These are phyloP conservation scores for Dromius quadrimaculatus DNA, from an alignment of 2,888 invertebrate genomes.

Conservation along the genomic window DNA sequence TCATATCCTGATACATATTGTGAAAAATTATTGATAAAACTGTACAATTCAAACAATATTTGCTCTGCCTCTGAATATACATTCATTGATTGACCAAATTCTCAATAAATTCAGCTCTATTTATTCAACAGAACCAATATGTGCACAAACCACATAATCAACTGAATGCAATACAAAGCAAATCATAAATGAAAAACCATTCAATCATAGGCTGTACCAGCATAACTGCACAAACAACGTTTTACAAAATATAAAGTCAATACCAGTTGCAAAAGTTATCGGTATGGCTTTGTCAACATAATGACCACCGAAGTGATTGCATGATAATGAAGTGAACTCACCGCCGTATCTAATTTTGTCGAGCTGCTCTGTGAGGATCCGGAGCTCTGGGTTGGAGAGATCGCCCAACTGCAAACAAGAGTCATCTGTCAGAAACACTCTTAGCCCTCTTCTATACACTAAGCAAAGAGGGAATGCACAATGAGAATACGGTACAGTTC, in stretches of 20 bases:
- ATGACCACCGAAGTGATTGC: conserved; percentile 34
- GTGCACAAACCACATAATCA: no score
- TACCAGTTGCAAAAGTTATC: conserved; percentile 9
- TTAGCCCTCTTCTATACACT: conserved; percentile 1
- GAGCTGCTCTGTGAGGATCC: conserved; percentile 91
- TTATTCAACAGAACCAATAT: neutral
- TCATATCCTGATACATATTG: no score
- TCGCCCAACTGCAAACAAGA: conserved; percentile 82
- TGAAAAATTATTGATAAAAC: no score
- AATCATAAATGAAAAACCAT: neutral
- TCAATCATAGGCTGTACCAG: conserved; percentile 4
- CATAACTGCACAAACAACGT: neutral
- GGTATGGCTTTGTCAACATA: conserved; percentile 27
- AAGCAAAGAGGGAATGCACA: neutral
- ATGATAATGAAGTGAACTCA: conserved; percentile 65
- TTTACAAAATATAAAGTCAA: conserved; percentile 6
- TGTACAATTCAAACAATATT: no score
- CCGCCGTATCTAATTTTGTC: conserved; percentile 93
- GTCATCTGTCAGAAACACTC: conserved; percentile 34
- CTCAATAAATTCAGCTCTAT: neutral
- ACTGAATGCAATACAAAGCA: neutral
- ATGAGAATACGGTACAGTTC: neutral
- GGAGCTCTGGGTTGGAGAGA: conserved; percentile 89
- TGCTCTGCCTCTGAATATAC: no score
- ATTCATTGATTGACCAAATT: no score